These are phyloP conservation scores for Onychomys arenicola DNA, from an alignment of 2,797 vertebrate genomes.

Conservation along the genomic window DNA sequence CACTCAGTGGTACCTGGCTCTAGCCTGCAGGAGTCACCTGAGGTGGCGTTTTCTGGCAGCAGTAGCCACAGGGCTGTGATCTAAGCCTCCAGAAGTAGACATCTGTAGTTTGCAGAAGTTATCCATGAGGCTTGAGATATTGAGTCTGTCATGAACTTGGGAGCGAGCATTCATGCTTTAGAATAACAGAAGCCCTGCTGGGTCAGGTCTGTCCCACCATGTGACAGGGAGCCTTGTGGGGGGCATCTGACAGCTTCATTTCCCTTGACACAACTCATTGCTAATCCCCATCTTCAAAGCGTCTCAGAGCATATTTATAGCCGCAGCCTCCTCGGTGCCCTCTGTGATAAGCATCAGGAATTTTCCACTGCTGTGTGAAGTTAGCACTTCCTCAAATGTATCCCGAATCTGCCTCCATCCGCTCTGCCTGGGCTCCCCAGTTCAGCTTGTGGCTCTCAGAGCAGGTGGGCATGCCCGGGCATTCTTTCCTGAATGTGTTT, in stretches of 20 bases:
- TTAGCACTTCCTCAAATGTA: neutral
- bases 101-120: neutral
- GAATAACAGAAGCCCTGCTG: neutral
- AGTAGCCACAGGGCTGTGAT: accelerated
- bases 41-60: neutral
- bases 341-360: neutral
- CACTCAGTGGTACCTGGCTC: neutral
- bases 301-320: neutral
- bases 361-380: neutral
- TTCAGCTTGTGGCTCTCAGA: neutral
- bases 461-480: neutral
- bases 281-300: neutral
- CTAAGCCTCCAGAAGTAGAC: neutral
- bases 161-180: neutral
- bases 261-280: neutral
- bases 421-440: neutral
- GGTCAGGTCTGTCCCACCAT: neutral
- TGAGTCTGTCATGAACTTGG: neutral
- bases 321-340: neutral
- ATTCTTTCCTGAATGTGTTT: accelerated
- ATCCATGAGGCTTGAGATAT: neutral
- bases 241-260: neutral
- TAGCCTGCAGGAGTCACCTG: neutral
- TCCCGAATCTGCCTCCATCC: neutral
- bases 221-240: neutral